These are phyloP conservation scores for Ganaspis brasiliensis DNA, from an alignment of 2,888 invertebrate genomes.

Conservation along the genomic window DNA sequence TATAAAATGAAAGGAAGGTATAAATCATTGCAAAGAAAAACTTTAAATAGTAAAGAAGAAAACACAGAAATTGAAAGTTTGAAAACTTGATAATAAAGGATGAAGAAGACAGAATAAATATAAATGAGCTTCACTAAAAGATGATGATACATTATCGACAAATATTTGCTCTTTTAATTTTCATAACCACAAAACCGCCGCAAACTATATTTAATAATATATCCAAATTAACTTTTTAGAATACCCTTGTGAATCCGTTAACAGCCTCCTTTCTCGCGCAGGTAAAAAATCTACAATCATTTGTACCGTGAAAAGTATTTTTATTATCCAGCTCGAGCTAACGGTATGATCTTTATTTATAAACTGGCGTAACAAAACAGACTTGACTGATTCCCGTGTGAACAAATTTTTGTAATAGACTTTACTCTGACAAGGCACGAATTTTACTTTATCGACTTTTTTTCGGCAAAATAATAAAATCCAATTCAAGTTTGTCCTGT, in stretches of 20 bases:
- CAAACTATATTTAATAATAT: not conserved
- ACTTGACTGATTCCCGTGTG: conserved; percentile 24
- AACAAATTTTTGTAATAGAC: not conserved
- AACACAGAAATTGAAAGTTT: no score
- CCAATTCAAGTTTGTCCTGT: no score
- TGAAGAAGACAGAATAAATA: not conserved
- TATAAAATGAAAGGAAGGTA: no score
- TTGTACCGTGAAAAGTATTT: conserved; percentile 40
- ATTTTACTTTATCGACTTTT: no score
- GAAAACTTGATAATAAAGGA: no score
- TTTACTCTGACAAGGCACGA: no score
- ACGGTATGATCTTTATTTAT: conserved; percentile 41
- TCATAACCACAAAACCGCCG: not conserved
- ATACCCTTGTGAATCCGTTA: conserved; percentile 33
- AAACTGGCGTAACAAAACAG: conserved; percentile 36
- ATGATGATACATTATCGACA: not conserved
- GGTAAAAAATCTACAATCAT: conserved; percentile 29
- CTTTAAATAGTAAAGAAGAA: no score
- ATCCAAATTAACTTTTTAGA: conserved; percentile 15
- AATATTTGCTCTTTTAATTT: conserved; percentile 2
- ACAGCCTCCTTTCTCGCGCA: conserved; percentile 5
- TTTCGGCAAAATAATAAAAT: no score
- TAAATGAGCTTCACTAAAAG: not conserved
- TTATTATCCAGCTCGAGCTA: conserved; percentile 29
- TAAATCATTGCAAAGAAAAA: no score